Evolutionary conservation across 2,888 invertebrate species (phyloP).

Genomic region (Priocnemis perturbator): DNA sequence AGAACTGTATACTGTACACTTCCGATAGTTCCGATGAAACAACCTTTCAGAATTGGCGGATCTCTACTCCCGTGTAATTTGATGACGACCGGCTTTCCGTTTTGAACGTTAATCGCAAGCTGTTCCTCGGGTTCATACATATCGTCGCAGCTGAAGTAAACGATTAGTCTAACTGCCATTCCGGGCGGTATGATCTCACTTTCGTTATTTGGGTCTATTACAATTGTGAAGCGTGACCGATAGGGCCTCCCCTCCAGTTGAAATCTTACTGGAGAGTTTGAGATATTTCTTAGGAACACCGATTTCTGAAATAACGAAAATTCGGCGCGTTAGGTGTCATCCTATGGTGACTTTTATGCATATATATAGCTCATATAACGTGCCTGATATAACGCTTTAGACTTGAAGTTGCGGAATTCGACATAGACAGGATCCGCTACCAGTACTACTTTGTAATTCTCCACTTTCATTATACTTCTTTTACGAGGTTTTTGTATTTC

Average conservation of each 20-base stretch:
- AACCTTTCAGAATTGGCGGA: conserved; percentile 66
- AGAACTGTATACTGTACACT: too few relatives aligned
- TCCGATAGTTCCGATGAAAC: too few relatives aligned
- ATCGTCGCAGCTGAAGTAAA: conserved; percentile 68
- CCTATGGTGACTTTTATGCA: not conserved
- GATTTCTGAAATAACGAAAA: conserved; percentile 41
- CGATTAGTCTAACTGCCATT: conserved; percentile 67
- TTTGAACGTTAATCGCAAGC: conserved; percentile 64
- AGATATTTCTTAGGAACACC: conserved; percentile 46
- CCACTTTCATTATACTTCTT: conserved; percentile 46
- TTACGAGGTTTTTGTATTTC: not conserved
- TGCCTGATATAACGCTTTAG: conserved; percentile 69
- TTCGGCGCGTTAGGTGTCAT: not conserved
- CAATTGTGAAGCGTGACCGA: conserved; percentile 62
- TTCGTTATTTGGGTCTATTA: conserved; percentile 43
- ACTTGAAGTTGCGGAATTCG: conserved; percentile 71
- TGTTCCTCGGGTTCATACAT: conserved; percentile 66
- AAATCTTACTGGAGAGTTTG: conserved; percentile 59
- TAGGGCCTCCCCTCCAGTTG: conserved; percentile 59
- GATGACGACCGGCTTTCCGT: conserved; percentile 63
- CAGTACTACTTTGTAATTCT: conserved; percentile 50
- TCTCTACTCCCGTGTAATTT: conserved; percentile 66
- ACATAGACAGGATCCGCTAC: conserved; percentile 63
- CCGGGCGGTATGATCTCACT: conserved; percentile 71
- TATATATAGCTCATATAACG: not conserved